Base-by-base conservation (phyloP, 2,888 invertebrate genomes). In the Callimorpha dominula region DNA sequence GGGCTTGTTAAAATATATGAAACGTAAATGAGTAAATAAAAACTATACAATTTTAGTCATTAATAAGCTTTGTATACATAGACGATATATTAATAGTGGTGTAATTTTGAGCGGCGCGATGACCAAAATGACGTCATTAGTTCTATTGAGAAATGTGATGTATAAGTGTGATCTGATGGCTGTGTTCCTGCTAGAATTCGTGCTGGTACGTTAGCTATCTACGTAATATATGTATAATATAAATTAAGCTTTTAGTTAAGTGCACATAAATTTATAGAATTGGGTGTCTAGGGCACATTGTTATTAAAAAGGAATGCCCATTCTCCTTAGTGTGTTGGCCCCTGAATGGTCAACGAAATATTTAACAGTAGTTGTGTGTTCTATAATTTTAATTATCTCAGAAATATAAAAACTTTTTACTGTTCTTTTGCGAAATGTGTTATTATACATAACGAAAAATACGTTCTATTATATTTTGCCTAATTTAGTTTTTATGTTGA, bases 161-260 rank as follows among this genome's bases (percentile, higher is more conserved):
- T 66, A 76, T 20, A 79, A 81, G 42, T 74, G 76, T 72, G 79
- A 82, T n/a, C 31, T 80, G 40, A 68, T 82, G 69, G 78, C 83
- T 1, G 50, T 84, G 6, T 77, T 86, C 31, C 69, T 84, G 54
- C 67, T 86, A 4, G 84, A 86, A 6, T 75, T 87, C 20, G 69
- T 82, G 6, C 73, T 85, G 87, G 86, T 87, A 82, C 77, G 87
- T 76, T 49, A 68, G 15, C 60, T 31, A 46, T 40, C 20, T 20
- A 20, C n/a, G 20, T 57, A 20, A 54, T 57, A 20, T n/a, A 54
- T 54, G 6, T 52, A 52, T n/a, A 54, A n/a, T n/a, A 54, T 54
- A n/a, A 54, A 54, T 7, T 9, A 46, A 46, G 43, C 43, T 46
- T 46, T 6, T 46, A 46, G 9, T 46, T 46, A 46, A 46, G 43